Base-by-base conservation (phyloP, 2,797 vertebrate species). In the Buceros bicornis region DNA sequence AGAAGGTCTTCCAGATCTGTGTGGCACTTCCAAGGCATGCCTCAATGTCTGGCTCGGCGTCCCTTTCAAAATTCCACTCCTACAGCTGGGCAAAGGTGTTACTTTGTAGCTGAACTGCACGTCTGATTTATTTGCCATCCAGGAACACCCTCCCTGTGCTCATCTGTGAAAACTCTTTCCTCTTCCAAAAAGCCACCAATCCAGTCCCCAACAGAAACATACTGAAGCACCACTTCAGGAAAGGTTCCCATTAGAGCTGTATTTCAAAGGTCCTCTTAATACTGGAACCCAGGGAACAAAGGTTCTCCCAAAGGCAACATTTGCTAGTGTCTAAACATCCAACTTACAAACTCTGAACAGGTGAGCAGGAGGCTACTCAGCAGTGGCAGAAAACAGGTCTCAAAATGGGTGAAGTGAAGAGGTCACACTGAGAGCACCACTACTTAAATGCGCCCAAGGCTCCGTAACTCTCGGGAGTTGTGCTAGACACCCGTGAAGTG, bases 161-260 rank as follows among this genome's bases (percentile, higher is more conserved):
- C 20, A n/a, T 28, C 29, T 66, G 31, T 29, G 40, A 82, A 79
- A 87, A 79, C 11, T 50, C 15, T 21, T 64, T 45, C 25, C 35
- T 58, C 25, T 70, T 73, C 43, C 35, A 70, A 86, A 87, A 87
- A 88, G 61, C 69, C n/a, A 92, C 25, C 83, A 85, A 94, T 35
- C 45, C 14, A 71, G 15, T 6, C 35, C 8, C 15, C 35, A 53
- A 33, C 5, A 81, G n/a, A 78, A 94, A 74, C 10, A 10, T 3
- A 50, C 2, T 22, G 53, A 81, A 92, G 33, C 21, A 67, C 11
- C 67, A 25, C 47, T 70, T 65, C 24, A 45, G 25, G 28, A 61
- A 83, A 70, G 29, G 16, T 48, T 85, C 2, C 1, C 24, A 37
- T 3, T 14, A 66, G 35, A 70, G 14, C 26, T 82, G 3, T 29